Percentiles rank a stretch among this genome's conserved stretches.
phyloP scores from a whole-genome alignment of 2,113 vertebrate species.

The Lates calcarifer region DNA sequence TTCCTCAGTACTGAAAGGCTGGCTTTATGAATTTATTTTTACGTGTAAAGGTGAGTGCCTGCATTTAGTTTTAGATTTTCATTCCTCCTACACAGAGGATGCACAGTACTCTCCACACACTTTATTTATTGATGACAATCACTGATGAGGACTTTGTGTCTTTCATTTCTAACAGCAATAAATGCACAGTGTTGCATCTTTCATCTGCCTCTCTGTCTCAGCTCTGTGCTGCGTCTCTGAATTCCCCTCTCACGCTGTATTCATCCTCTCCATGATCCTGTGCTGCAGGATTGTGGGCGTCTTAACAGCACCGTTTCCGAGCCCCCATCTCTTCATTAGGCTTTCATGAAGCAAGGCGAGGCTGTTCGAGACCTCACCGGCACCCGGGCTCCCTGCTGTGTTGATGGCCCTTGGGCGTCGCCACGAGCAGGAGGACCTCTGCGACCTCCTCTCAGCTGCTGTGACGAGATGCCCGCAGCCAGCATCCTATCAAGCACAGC shows the following conservation, averaged over 20 bases:
- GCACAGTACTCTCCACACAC: conserved; percentile 29
- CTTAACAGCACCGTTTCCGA: conserved; percentile 39
- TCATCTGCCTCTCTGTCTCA: conserved; percentile 20
- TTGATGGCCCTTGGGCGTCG: conserved; percentile 75
- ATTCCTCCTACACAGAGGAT: not conserved
- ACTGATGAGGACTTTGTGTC: conserved; percentile 27
- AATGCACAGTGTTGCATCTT: conserved; percentile 37
- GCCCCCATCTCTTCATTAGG: conserved; percentile 74
- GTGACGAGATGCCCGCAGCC: conserved; percentile 72
- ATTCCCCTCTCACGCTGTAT: conserved; percentile 27
- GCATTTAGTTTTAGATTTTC: not conserved
- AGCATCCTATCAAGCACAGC: conserved; percentile 57
- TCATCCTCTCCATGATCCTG: conserved; percentile 32
- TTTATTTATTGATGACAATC: conserved; percentile 64
- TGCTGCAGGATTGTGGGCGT: conserved; percentile 71
- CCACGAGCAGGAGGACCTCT: conserved; percentile 71
- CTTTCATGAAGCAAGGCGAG: conserved; percentile 72
- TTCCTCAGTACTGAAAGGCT: not conserved
- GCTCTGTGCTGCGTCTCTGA: conserved; percentile 33
- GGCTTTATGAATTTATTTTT: conserved; percentile 7
- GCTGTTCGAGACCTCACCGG: conserved; percentile 69
- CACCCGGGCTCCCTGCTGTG: conserved; percentile 66
- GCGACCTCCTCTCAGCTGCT: conserved; percentile 75
- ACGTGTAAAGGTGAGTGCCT: conserved; percentile 29
- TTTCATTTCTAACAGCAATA: conserved; percentile 61